Evolutionary conservation across 2,888 invertebrate genomes (phyloP), one percentile per base, ranked within the genome.

Genomic region (Sarcophaga caerulescens): DNA sequence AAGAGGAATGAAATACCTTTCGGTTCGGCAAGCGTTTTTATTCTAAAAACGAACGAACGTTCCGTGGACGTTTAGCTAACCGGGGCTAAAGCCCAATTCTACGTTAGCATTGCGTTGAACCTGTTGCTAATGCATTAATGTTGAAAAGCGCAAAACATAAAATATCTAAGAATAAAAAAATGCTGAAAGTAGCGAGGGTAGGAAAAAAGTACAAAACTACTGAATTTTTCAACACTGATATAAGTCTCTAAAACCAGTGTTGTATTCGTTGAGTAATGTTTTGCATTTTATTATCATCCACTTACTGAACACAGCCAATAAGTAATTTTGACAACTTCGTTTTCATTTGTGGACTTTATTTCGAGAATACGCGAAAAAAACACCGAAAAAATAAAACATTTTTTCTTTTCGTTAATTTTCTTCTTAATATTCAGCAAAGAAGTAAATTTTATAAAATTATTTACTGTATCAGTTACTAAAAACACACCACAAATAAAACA

Each of bases 321-420:
- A 6, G 19, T 57, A 63, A 35, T 59, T 74, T 75, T 75, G 69
- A 63, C 75, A 70, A 35, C 52, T 68, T 47, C 47, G 65, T 62
- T 59, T 21, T 25, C 45, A n/a, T 76, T 73, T 63, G 73, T 77
- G 77, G 82, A 77, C 35, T 63, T 62, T 57, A 52, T 70, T 81
- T 81, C 0, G 11, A 78, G 60, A 77, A 74, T 73, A 75, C 75
- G 84, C 70, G 79, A 79, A 84, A 76, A 79, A 47, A 11, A 74
- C 68, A 69, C 75, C 76, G 71, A 80, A 59, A 47, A 65, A 44
- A 5, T 59, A 62, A 75, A 69, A 62, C 21, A 76, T 19, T 60
- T 19, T 60, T 23, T 52, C 66, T 81, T 11, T 47, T 62, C 69
- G 25, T 79, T 70, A 25, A 19, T 85, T 65, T 74, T 83, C 74